Base-by-base conservation (phyloP, 2,797 vertebrate genomes). In the Alcedo atthis region DNA sequence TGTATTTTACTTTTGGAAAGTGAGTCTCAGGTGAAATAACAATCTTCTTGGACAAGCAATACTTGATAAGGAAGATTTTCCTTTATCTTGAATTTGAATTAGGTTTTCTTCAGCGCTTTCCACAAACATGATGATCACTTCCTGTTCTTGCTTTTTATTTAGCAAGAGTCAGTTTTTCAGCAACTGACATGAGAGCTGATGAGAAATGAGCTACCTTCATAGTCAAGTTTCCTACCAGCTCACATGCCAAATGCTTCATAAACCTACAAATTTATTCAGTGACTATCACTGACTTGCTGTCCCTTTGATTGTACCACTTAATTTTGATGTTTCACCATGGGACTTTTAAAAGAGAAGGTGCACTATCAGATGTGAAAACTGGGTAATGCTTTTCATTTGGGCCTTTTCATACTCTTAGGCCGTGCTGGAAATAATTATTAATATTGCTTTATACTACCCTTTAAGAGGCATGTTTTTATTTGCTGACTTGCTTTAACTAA, bases 201-300 rank as follows among this genome's bases (percentile, higher is more conserved):
- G 82, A 95, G 89, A 87, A 67, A 62, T 94, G 93, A 96, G 35
- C 33, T 57, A 59, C 87, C 42, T 86, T 84, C 90, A 69, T 16
- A 74, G 66, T 35, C 59, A 92, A 79, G n/a, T 87, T 95, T 68
- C 13, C 89, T 59, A 93, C 94, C 55, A 81, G 75, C 90, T 97
- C 96, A 91, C 48, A 89, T 84, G 95, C 85, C 94, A 97, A 90
- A 89, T 85, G 76, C 69, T 95, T 97, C 81, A 82, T 74, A 74
- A 69, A 93, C 85, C 40, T 76, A 43, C 69, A 78, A 59, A 70
- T 77, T 87, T 75, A 55, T 48, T 71, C 59, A 73, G 46, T 94
- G 83, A 81, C 95, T 86, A 28, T 95, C 86, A 81, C 30, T 96
- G 94, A 93, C 94, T 96, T 55, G 8, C 81, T 96, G 95, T 95